Percentiles rank a stretch among this genome's conserved stretches.
These are phyloP conservation scores for Saimiri boliviensis DNA, from an alignment of 2,113 vertebrate species.

Conservation along the genomic window DNA sequence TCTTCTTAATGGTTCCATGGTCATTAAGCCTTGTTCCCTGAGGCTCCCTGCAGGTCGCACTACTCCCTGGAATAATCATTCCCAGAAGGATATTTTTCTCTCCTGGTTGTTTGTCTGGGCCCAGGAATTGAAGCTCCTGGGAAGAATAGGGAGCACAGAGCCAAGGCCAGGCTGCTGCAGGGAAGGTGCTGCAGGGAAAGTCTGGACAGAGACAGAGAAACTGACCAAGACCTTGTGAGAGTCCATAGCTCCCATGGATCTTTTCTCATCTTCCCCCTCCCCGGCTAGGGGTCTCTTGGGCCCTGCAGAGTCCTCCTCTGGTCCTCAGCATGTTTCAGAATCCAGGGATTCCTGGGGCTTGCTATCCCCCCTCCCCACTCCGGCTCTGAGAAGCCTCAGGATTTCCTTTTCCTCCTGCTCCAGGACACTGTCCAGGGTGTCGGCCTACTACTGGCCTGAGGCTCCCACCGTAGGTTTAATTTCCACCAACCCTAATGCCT, in stretches of 20 bases:
- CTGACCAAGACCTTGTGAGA: not conserved
- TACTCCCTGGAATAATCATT: not conserved
- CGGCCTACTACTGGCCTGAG: not conserved
- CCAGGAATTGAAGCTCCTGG: not conserved
- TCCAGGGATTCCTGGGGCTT: not conserved
- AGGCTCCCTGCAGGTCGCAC: not conserved
- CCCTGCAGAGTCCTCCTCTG: not conserved
- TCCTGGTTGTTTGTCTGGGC: not conserved
- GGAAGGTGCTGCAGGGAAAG: not conserved
- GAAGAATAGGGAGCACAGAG: not conserved
- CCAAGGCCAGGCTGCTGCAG: not conserved
- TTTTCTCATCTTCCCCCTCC: not conserved
- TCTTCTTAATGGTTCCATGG: not conserved
- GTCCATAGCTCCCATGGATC: not conserved
- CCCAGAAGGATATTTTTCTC: not conserved
- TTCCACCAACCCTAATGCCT: slow-evolving; percentile 61
- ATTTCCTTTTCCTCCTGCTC: not conserved
- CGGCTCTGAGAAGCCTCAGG: not conserved
- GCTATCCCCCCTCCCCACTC: slow-evolving; percentile 15
- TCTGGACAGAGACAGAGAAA: not conserved
- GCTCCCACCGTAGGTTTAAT: slow-evolving; percentile 65
- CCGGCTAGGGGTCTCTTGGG: accelerated
- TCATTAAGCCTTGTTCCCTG: not conserved
- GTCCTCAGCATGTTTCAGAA: not conserved
- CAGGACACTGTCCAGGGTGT: not conserved